Evolutionary conservation across 2,113 vertebrate species (phyloP).

Genomic region (Potamarius usumacintae): DNA sequence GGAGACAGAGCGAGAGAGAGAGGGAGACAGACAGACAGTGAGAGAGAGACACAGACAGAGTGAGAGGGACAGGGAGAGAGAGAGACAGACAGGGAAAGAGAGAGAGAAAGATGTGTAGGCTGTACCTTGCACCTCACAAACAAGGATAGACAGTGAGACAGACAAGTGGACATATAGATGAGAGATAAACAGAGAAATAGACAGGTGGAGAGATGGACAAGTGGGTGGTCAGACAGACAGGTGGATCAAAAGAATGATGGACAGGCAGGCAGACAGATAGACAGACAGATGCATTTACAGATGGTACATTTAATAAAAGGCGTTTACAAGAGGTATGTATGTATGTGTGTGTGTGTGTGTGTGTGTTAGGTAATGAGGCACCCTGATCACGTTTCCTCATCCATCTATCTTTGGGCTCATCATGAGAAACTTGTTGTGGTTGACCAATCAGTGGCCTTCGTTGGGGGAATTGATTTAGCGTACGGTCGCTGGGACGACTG

Average conservation of each 20-base stretch:
- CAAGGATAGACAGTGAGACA: neutral
- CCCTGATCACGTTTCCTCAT: slow-evolving; percentile 93
- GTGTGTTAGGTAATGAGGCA: slow-evolving; percentile 89
- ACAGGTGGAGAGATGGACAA: no score
- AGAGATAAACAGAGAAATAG: neutral
- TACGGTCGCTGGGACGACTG: slow-evolving; percentile 94
- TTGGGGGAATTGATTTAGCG: slow-evolving; percentile 92
- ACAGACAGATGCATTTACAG: neutral
- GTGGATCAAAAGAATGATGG: neutral
- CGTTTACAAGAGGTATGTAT: neutral
- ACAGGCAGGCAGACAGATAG: neutral
- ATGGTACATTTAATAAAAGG: neutral
- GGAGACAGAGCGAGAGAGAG: no score
- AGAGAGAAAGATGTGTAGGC: no score
- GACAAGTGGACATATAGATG: no score
- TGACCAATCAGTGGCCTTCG: slow-evolving; percentile 92
- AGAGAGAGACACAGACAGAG: no score
- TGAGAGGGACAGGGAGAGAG: no score
- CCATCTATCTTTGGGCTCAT: slow-evolving; percentile 94
- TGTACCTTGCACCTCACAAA: no score
- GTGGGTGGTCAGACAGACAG: neutral
- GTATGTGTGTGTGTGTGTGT: neutral
- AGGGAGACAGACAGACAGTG: no score
- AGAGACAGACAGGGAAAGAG: no score
- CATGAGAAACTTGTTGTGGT: slow-evolving; percentile 92